A percentile compares a stretch with the other conserved stretches of the same genome.
Evolutionary conservation across 1,140 invertebrate species (phyloP).

Genomic region (Coenobita brevimanus): DNA sequence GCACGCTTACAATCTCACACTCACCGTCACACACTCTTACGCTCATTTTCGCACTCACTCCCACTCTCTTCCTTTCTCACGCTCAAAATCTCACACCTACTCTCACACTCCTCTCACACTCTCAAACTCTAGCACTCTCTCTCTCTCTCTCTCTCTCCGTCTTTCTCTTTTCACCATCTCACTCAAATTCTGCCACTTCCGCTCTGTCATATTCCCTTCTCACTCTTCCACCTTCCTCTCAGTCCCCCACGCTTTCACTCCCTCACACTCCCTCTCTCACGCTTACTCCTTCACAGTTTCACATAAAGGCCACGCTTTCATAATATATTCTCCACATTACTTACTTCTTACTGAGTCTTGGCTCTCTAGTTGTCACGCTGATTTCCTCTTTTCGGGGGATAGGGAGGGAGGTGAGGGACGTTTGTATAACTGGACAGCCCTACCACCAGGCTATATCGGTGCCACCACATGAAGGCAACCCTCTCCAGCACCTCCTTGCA

Average conservation of each 20-base stretch:
- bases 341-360: no score
- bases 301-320: background rate
- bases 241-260: background rate
- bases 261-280: background rate
- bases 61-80: slow-evolving; percentile 32
- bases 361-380: no score
- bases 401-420: no score
- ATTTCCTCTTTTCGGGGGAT: no score
- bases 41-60: slow-evolving; percentile 32
- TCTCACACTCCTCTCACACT: background rate
- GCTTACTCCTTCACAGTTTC: background rate
- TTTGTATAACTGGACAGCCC: no score
- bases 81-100: slow-evolving; percentile 13
- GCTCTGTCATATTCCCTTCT: background rate
- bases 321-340: no score
- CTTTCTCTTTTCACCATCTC: background rate
- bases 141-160: background rate
- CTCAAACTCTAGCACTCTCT: background rate
- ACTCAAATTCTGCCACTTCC: background rate
- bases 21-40: slow-evolving; percentile 28
- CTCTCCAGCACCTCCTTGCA: background rate
- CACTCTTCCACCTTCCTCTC: background rate
- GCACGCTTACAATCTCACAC: slow-evolving; percentile 11
- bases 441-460: no score
- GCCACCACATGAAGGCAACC: no score